Evolutionary conservation across 2,797 vertebrate genomes (phyloP), one percentile per base, ranked within the genome.

Genomic region (Eurystomus glaucurus): DNA sequence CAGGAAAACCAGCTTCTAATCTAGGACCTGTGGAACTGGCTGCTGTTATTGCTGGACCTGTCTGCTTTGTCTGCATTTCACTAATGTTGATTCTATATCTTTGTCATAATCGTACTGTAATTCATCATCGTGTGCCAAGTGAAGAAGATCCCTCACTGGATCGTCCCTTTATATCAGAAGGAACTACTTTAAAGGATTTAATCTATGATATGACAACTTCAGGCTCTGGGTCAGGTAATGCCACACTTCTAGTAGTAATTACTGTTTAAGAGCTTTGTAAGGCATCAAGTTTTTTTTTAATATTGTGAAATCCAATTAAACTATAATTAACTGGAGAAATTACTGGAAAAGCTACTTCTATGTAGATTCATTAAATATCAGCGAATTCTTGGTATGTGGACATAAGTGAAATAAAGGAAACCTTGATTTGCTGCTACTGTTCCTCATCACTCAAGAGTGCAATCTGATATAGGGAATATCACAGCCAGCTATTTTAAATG

Each of bases 191-290:
- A 79, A 99, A 99, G 98, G 99, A 99, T 97, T 98, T 99, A 91
- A 99, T 99, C 98, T 99, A 99, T 33, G 99, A 99, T 97, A 99
- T 99, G 99, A 99, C 99, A 90, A 99, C 99, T 48, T 99, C 99
- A 1, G 99, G 99, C 50, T 99, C 99, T 61, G 99, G 99, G 72
- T 99, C 99, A 98, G 99, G 99, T 99, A 98, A 95, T 62, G 31
- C 51, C 52, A 26, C 4, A 2, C 8, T 88, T 68, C 8, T 52
- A 7, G 15, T 48, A 37, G 31, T 39, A 70, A 48, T 72, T 74
- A 35, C 18, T 37, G 14, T n/a, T 61, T 25, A 74, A 78, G 43
- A 88, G 41, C 35, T 22, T 54, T 78, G 6, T 72, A 58, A 76
- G 21, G 14, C 39, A 31, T 39, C 1, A 5, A 0, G 1, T 23